Conservation (phyloP, 2,888 invertebrate species). For the Epistrophe eligans region DNA sequence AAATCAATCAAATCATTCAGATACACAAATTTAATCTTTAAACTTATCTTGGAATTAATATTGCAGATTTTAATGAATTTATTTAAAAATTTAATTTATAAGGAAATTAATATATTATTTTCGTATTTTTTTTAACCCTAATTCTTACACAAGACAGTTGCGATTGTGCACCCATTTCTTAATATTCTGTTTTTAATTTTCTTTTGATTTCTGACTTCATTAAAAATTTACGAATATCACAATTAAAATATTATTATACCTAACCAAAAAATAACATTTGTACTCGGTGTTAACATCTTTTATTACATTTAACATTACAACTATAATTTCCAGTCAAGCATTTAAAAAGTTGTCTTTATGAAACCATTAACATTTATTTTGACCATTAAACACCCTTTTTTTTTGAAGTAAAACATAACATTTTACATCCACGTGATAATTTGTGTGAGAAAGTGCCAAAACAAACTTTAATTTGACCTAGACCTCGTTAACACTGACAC, state of each 20-base stretch:
- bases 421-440: conserved; percentile 6
- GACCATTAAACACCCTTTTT: not conserved
- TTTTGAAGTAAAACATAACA: not conserved
- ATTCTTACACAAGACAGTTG: not conserved
- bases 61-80: too few relatives aligned
- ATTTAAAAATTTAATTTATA: too few relatives aligned
- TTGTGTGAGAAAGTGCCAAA: conserved; percentile 32
- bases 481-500: conserved; percentile 16
- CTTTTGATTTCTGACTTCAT: not conserved
- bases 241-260: not conserved
- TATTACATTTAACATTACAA: not conserved
- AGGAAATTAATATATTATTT: too few relatives aligned
- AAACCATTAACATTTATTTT: not conserved
- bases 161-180: not conserved
- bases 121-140: too few relatives aligned
- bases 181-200: not conserved
- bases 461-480: conserved; percentile 26
- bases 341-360: not conserved
- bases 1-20: too few relatives aligned
- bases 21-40: too few relatives aligned
- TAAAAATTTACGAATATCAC: not conserved
- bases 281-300: not conserved
- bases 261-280: not conserved
- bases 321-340: not conserved
- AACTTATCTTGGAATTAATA: too few relatives aligned